Base-by-base conservation (phyloP, 1,140 invertebrate species). In the Drosophila bipectinata region DNA sequence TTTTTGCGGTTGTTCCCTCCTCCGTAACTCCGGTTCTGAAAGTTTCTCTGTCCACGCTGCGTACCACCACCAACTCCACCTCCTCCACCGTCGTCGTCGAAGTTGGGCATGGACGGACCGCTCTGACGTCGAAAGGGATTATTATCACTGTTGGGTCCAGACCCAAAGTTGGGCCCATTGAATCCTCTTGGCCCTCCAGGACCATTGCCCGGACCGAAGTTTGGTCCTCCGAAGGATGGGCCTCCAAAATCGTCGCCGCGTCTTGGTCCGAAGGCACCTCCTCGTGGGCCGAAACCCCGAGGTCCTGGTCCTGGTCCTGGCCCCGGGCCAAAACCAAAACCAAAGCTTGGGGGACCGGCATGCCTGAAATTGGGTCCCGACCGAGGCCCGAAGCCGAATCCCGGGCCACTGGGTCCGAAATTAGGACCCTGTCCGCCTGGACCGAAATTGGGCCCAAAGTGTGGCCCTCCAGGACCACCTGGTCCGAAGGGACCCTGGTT, bases 91-190 rank as follows among this genome's bases (percentile, higher is more conserved):
- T 69, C 67, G 32, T 82, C 75, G 52, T 66, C 64, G 10, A 88
- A 87, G 6, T 28, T 55, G n/a, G 82, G 75, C 1, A 44, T 24
- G 6, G 62, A 54, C 1, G 58, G 49, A 32, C 68, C 82, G 26
- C 63, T 49, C 1, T 75, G 79, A 6, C 82, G 78, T 34, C 78
- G 59, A 44, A 87, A 87, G 4, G 82, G 82, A 69, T 87, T 87
- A 37, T 80, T 75, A 56, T 48, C 74, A 24, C 67, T 76, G 44
- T 62, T 77, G 9, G 51, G 56, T 66, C 59, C 18, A 9, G n/a
- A 47, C 1, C 45, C 34, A 32, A 58, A 63, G 12, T 64, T 64
- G 8, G 76, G 60, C 21, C 64, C 72, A 51, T 60, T 69, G 41
- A 67, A 68, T 4, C 73, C 72, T n/a, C 68, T 32, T 45, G 39